A percentile compares a stretch with the other conserved stretches of the same genome.
Conservation (phyloP, 2,797 vertebrate species). For the Caiman crocodilus region DNA sequence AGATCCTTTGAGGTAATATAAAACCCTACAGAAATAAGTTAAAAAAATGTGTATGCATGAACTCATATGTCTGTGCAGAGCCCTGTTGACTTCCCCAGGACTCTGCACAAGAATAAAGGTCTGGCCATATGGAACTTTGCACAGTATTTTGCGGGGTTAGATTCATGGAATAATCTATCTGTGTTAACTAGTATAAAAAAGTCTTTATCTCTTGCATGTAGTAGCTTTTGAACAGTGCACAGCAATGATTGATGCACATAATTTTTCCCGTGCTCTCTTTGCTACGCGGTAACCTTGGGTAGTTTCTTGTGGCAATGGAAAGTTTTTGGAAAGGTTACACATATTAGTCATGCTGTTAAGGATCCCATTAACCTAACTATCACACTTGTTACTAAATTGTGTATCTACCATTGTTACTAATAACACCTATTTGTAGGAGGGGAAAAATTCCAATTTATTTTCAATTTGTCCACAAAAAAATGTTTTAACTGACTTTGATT, state of each 20-base stretch:
- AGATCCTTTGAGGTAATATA: not conserved
- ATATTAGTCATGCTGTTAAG: not conserved
- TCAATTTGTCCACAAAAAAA: not conserved
- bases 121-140: not conserved
- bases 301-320: not conserved
- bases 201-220: not conserved
- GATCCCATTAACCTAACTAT: not conserved
- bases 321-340: not conserved
- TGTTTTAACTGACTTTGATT: conserved; percentile 47
- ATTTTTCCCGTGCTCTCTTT: not conserved
- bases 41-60: not conserved
- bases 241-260: not conserved
- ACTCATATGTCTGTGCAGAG: not conserved
- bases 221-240: not conserved
- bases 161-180: not conserved
- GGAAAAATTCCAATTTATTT: not conserved
- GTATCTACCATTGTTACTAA: no score
- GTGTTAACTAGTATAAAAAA: not conserved
- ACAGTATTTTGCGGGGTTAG: not conserved
- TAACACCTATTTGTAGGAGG: not conserved
- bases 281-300: not conserved
- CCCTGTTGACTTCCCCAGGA: not conserved
- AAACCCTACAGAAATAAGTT: not conserved
- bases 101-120: not conserved
- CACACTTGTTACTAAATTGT: not conserved